phyloP scores from a whole-genome alignment of 2,888 invertebrate genomes.

The Terebella lapidaria region DNA sequence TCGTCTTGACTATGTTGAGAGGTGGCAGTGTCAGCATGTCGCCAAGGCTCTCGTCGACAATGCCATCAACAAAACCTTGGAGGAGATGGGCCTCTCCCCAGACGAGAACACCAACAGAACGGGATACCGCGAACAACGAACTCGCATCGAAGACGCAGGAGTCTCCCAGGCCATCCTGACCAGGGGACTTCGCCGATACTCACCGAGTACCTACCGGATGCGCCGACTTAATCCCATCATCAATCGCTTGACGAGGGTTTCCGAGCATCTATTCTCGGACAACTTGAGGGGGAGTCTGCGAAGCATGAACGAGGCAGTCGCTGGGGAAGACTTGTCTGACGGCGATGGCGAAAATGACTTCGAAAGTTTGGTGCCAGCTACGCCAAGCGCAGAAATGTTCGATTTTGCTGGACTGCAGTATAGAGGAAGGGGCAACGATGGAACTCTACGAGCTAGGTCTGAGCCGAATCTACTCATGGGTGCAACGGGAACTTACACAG shows the following conservation, averaged over 20 bases:
- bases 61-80: conserved; percentile 32
- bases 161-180: conserved; percentile 7
- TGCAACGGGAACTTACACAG: too few species aligned
- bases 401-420: too few species aligned
- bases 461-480: neutral
- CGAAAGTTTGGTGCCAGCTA: too few species aligned
- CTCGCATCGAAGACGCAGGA: conserved; percentile 6
- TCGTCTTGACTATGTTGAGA: neutral
- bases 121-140: neutral
- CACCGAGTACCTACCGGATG: neutral
- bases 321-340: neutral
- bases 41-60: conserved; percentile 34
- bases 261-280: conserved; percentile 1
- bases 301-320: neutral
- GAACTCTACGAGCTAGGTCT: neutral
- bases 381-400: neutral
- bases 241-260: neutral
- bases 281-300: neutral
- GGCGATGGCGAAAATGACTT: too few species aligned
- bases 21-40: conserved; percentile 30
- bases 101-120: conserved; percentile 6
- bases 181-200: conserved; percentile 4
- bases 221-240: neutral
- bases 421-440: too few species aligned
- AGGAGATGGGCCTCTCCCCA: conserved; percentile 30